phyloP scores from a whole-genome alignment of 2,113 vertebrate genomes.

The Mungos mungo region DNA sequence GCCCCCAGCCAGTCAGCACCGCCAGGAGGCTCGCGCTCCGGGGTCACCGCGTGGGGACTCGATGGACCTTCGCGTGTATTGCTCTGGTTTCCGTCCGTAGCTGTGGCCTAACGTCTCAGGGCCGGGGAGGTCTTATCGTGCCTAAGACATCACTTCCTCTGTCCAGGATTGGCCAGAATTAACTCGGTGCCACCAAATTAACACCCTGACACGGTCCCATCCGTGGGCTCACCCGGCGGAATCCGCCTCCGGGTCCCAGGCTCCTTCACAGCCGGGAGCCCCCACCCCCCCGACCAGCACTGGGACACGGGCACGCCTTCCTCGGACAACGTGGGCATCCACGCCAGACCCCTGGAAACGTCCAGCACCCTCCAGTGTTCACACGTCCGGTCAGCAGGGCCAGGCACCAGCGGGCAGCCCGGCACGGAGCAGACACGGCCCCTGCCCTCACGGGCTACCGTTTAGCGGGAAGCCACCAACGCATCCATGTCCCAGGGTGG shows the following conservation, averaged over 20 bases:
- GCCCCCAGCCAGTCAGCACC: not conserved
- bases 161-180: fast-evolving
- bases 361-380: fast-evolving
- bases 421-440: not conserved
- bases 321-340: fast-evolving
- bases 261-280: fast-evolving
- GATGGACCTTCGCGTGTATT: fast-evolving
- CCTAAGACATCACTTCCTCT: fast-evolving
- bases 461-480: fast-evolving
- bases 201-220: fast-evolving
- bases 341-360: fast-evolving
- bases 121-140: fast-evolving
- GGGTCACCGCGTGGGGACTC: fast-evolving
- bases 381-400: fast-evolving
- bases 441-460: not conserved
- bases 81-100: fast-evolving
- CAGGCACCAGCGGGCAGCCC: not conserved
- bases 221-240: fast-evolving
- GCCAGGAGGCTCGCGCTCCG: fast-evolving
- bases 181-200: too few species aligned
- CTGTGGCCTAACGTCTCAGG: not conserved
- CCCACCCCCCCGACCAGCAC: fast-evolving
- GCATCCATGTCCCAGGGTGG: fast-evolving
- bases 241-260: not conserved
- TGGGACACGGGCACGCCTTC: not conserved